Evolutionary conservation across 2,113 vertebrate species (phyloP).

Genomic region (Megatriorchis doriae): DNA sequence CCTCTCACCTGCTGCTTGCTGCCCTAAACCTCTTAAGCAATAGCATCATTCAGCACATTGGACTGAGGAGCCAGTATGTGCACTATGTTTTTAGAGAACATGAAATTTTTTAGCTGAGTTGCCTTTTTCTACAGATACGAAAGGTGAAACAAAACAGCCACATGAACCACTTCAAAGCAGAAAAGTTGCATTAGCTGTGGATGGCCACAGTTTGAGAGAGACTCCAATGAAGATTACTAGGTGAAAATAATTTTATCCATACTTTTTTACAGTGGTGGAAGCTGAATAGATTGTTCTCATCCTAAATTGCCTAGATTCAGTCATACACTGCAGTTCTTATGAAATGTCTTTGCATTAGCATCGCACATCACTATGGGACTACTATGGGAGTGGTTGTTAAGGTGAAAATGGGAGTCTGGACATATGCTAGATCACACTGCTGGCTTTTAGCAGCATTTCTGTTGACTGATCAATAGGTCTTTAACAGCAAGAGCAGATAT

Average conservation of each 20-base stretch:
- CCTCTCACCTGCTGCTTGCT: conserved; percentile 21
- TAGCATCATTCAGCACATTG: not conserved
- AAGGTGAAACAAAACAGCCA: not conserved
- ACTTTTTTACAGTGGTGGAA: not conserved
- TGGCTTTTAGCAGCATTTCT: not conserved
- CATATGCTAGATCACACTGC: not conserved
- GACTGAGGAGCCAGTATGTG: not conserved
- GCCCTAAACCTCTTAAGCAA: not conserved
- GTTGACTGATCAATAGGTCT: not conserved
- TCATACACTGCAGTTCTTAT: not conserved
- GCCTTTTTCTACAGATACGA: not conserved
- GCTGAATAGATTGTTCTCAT: not conserved
- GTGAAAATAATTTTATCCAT: not conserved
- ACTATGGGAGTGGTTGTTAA: not conserved
- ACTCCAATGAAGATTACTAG: not conserved
- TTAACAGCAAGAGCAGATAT: not conserved
- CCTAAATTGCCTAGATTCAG: not conserved
- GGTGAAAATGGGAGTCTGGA: not conserved
- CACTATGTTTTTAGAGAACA: not conserved
- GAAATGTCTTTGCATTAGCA: not conserved
- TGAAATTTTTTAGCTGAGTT: not conserved
- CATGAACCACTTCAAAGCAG: not conserved
- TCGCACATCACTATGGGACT: not conserved
- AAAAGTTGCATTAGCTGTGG: not conserved
- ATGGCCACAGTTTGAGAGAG: not conserved